Percentiles rank a stretch among this genome's conserved stretches.
Conservation (phyloP, 2,888 invertebrate genomes). For the Aphidoletes aphidimyza region DNA sequence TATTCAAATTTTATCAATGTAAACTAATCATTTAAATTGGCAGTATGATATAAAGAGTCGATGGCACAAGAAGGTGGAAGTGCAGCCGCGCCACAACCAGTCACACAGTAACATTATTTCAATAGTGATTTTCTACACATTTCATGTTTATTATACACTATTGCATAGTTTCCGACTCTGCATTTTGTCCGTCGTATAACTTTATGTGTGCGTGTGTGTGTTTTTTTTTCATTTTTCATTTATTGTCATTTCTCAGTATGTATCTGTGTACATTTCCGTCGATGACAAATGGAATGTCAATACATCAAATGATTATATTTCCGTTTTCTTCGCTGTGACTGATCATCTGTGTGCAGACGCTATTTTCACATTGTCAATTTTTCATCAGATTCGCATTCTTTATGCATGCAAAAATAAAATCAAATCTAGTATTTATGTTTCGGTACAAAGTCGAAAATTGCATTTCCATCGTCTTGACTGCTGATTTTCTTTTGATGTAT, state of each 20-base stretch:
- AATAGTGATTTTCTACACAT: no score
- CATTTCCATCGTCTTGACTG: not conserved
- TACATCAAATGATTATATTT: no score
- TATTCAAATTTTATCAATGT: conserved; percentile 49
- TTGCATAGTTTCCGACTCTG: no score
- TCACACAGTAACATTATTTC: no score
- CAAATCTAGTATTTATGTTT: not conserved
- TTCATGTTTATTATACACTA: no score
- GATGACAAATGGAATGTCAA: conserved; percentile 19
- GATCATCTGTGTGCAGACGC: no score
- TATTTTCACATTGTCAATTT: not conserved
- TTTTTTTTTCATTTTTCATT: not conserved
- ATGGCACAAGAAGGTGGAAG: not conserved
- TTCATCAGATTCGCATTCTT: not conserved
- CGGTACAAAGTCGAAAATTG: no score
- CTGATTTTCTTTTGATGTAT: not conserved
- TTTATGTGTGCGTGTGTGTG: not conserved
- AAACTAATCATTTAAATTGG: conserved; percentile 43
- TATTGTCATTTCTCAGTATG: not conserved
- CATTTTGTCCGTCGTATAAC: no score
- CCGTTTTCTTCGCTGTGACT: no score
- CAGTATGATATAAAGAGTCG: conserved; percentile 34
- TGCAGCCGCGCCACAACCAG: no score
- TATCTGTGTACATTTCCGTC: not conserved
- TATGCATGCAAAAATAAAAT: not conserved